Base-by-base conservation (phyloP, 2,113 vertebrate genomes). In the Chauna torquata region DNA sequence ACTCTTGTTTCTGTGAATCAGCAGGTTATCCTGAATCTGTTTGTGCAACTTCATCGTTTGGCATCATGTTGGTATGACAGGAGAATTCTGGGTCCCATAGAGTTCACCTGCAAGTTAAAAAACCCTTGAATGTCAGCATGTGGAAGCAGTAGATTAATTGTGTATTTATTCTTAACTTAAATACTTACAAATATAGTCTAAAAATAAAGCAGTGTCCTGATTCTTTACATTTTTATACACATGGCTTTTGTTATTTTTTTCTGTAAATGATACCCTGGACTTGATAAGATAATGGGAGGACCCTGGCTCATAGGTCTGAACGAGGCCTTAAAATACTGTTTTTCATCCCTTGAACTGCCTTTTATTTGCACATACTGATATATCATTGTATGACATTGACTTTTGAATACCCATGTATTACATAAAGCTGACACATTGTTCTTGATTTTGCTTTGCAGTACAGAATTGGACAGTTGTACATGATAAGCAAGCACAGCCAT, bases 401-500 rank as follows among this genome's bases (percentile, higher is more conserved):
- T 79, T 82, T 68, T 54, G 54, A 62, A 36, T 75, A 3, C 12
- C 4, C 0, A 0, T 59, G 11, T 22, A 12, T 77, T 78, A 7
- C 32, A 16, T 42, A 25, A 25, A 55, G 59, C 80, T 96, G 62
- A 98, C 6, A 34, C 6, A 11, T 77, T 44, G 34, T 49, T 80
- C 78, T 86, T 93, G 52, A 87, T 81, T 97, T 94, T 97, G 94
- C 96, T 96, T 97, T 98, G 75, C 79, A 98, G 98, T 98, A 98
- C 97, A 98, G 98, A 97, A 98, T 99, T 24, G 99, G 99, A 42
- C 99, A 99, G 95, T 98, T 99, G 90, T 99, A 99, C 82, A 99
- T 99, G 98, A 99, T 99, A 98, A 99, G 99, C 96, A 99, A 99
- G 92, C 99, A 99, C 94, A 99, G 99, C 97, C 98, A 99, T 34